Evolutionary conservation across 2,113 vertebrate genomes (phyloP).

Genomic region (Gambusia holbrooki): DNA sequence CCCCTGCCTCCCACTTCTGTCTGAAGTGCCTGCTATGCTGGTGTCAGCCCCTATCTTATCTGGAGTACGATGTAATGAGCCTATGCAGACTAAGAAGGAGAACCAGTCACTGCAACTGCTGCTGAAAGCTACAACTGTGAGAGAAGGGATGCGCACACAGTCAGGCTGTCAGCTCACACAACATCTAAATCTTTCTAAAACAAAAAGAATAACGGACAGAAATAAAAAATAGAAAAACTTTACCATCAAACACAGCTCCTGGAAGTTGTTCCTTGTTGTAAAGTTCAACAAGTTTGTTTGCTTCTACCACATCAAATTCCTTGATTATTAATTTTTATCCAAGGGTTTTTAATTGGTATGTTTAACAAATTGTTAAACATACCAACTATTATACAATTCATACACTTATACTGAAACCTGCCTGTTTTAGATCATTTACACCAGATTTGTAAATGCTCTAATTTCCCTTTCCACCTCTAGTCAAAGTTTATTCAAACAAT

Average conservation of each 20-base stretch:
- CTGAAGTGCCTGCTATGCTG: conserved; percentile 48
- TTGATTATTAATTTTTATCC: too few relatives aligned
- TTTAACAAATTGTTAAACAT: too few relatives aligned
- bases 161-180: background rate
- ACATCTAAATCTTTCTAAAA: background rate
- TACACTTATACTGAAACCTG: too few relatives aligned
- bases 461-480: too few relatives aligned
- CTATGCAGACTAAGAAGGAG: conserved; percentile 33
- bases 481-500: background rate
- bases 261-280: background rate
- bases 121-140: conserved; percentile 29
- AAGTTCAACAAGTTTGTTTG: background rate
- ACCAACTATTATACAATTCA: too few relatives aligned
- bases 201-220: background rate
- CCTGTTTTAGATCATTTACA: too few relatives aligned
- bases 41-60: conserved; percentile 37
- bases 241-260: too few relatives aligned
- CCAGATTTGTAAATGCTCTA: too few relatives aligned
- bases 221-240: background rate
- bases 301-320: too few relatives aligned
- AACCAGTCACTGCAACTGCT: conserved; percentile 30
- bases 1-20: conserved; percentile 38
- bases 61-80: conserved; percentile 55
- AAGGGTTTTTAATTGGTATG: too few relatives aligned
- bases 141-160: conserved; percentile 23